These are phyloP conservation scores for Papilio glaucus DNA, from an alignment of 1,140 invertebrate species.

Conservation along the genomic window DNA sequence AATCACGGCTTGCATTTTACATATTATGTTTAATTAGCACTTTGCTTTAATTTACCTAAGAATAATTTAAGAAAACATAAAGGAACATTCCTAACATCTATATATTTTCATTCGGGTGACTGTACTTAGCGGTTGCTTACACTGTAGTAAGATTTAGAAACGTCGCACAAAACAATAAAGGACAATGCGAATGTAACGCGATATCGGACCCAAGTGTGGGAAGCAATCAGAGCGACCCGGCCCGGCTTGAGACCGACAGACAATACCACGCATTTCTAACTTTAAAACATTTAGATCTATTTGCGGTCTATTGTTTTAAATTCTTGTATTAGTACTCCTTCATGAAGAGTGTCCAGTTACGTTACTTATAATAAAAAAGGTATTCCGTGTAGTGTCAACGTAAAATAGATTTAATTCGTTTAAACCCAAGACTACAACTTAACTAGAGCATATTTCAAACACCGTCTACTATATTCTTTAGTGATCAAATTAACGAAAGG, in stretches of 20 bases:
- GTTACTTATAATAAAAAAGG: not conserved
- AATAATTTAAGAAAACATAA: not conserved
- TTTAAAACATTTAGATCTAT: conserved; percentile 27
- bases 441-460: too few species aligned
- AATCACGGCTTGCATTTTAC: too few species aligned
- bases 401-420: too few species aligned
- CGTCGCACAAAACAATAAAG: conserved; percentile 49
- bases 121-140: conserved; percentile 69
- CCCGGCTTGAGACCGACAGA: conserved; percentile 24
- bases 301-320: conserved; percentile 20
- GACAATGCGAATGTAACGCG: conserved; percentile 62
- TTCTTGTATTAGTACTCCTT: not conserved
- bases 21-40: too few species aligned
- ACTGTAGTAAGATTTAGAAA: conserved; percentile 71
- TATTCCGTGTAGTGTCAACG: too few species aligned
- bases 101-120: conserved; percentile 36
- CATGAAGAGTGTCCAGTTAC: conserved; percentile 27
- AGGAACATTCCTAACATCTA: not conserved
- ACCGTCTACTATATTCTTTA: too few species aligned
- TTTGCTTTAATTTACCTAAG: too few species aligned
- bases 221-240: conserved; percentile 64
- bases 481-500: too few species aligned
- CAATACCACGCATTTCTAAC: conserved; percentile 9
- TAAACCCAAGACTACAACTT: too few species aligned
- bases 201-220: conserved; percentile 58